Percentiles rank a stretch among this genome's conserved stretches.
Conservation (phyloP, 2,888 invertebrate species). For the Oscheius myriophilus region DNA sequence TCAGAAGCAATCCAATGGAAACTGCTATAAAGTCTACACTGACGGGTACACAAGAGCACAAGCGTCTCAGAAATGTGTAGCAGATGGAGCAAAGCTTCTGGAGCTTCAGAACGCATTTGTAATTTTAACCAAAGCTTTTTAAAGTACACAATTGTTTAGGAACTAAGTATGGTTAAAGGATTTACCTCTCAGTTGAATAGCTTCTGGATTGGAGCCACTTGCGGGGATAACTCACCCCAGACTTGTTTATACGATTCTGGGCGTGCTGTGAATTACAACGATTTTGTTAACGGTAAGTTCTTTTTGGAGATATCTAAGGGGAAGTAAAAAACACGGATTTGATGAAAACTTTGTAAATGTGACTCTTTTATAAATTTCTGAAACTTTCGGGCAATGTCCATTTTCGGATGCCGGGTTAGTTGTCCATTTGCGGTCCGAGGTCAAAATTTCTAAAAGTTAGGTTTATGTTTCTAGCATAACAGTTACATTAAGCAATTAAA, state of each 20-base stretch:
- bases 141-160: not conserved
- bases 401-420: too few relatives aligned
- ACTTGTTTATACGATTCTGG: not conserved
- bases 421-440: too few relatives aligned
- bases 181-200: not conserved
- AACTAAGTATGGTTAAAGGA: not conserved
- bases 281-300: not conserved
- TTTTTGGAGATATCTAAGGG: too few relatives aligned
- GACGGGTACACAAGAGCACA: not conserved
- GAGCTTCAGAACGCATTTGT: slow-evolving; percentile 1
- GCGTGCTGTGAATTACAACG: not conserved
- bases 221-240: not conserved
- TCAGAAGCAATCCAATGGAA: not conserved
- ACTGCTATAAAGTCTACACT: not conserved
- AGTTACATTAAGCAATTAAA: too few relatives aligned
- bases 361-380: too few relatives aligned
- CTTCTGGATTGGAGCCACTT: slow-evolving; percentile 3
- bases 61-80: not conserved
- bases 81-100: not conserved
- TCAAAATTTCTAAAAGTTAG: too few relatives aligned
- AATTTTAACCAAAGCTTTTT: not conserved
- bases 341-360: too few relatives aligned
- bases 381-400: too few relatives aligned
- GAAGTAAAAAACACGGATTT: too few relatives aligned
- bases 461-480: too few relatives aligned